Evolutionary conservation across 2,888 invertebrate genomes (phyloP), one percentile per base, ranked within the genome.

Genomic region (Agrenia bidenticulata): DNA sequence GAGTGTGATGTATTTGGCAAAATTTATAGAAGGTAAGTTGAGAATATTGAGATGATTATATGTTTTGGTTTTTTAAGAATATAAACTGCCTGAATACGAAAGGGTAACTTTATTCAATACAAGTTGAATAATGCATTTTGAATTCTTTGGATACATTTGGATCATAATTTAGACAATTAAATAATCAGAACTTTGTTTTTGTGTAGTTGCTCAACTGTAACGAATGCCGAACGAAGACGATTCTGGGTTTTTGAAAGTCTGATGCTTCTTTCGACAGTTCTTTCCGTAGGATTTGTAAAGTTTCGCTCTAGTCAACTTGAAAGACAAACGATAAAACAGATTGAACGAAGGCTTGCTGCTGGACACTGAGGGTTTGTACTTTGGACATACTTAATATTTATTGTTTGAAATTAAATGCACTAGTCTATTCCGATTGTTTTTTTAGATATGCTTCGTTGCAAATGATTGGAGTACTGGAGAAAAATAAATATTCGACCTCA

Each of bases 171-270:
- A n/a, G n/a, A n/a, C n/a, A n/a, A n/a, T n/a, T n/a, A n/a, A n/a
- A n/a, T 23, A 27, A 32, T 24, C 55, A 32, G 32, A 19, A 54
- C 13, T 17, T 45, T 45, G 15, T 21, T 24, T 45, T 24, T n/a
- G 17, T 64, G 2, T 55, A 59, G 54, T 27, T 70, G 70, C 24
- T n/a, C 45, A 37, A 37, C 24, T 42, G 54, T 65, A 5, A 17
- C 24, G 9, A 60, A 63, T 50, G 26, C 24, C 9, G 51, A 61
- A 19, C 93, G 94, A 78, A 90, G 92, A 79, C 84, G 87, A 68
- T 95, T 90, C 80, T 91, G 90, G 88, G 86, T 88, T 75, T 92
- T 92, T 78, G 88, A 91, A 78, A 85, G 86, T 58, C 84, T 87
- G 77, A 86, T 88, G 80, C 86, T 89, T 77, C 80, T 85, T 1